phyloP scores from a whole-genome alignment of 2,888 invertebrate species.

The Monochamus alternatus region DNA sequence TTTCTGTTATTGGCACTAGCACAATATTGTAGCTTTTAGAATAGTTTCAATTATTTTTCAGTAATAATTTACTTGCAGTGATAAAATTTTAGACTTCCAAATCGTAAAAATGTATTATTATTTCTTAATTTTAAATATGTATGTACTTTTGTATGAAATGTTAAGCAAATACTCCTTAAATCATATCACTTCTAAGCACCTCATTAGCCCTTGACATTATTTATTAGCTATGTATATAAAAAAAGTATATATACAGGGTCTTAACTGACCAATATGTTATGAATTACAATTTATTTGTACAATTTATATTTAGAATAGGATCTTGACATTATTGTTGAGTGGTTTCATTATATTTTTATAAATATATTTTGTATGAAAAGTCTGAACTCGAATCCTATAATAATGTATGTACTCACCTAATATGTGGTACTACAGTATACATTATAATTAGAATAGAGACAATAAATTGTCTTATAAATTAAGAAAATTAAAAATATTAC shows the following conservation, averaged over 20 bases:
- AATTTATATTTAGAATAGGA: constrained; percentile 31
- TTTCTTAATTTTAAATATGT: neutral
- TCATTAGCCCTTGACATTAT: constrained; percentile 46
- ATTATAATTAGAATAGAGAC: constrained; percentile 33
- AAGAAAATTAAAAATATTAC: constrained; percentile 30
- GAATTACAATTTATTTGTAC: constrained; percentile 42
- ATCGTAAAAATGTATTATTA: neutral
- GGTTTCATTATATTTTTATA: constrained; percentile 60
- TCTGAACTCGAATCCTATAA: constrained; percentile 43
- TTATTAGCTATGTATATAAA: constrained; percentile 41
- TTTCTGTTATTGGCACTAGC: too few species aligned
- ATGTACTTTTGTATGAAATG: constrained; percentile 2
- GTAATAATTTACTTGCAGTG: constrained; percentile 7
- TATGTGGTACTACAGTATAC: constrained; percentile 1
- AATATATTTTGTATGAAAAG: constrained; percentile 56
- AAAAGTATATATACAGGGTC: constrained; percentile 52
- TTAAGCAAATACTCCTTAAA: constrained; percentile 36
- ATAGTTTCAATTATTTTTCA: neutral
- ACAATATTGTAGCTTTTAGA: too few species aligned
- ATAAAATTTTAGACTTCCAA: constrained; percentile 10
- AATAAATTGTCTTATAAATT: constrained; percentile 36
- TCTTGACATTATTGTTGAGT: constrained; percentile 51
- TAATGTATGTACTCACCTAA: neutral
- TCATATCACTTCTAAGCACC: constrained; percentile 47
- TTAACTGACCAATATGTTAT: constrained; percentile 52